Base-by-base conservation (phyloP, 2,888 invertebrate species). In the Choreutis nemorana region DNA sequence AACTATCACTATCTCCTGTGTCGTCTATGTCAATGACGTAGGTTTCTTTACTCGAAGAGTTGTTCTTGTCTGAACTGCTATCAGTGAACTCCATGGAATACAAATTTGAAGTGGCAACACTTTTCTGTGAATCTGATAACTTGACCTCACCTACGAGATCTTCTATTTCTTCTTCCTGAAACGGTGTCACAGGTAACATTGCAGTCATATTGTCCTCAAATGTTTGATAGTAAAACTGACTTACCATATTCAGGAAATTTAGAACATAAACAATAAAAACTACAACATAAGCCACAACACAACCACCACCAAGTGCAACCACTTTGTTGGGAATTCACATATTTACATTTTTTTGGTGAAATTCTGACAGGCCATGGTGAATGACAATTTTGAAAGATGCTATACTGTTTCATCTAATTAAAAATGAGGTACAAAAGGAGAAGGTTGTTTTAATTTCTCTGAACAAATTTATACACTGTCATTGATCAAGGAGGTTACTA, bases 291-390 rank as follows among this genome's bases (percentile, higher is more conserved):
- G 41, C 36, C 39, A 42, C 34, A 39, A 48, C 56, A 50, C 53
- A 57, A 51, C 58, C 57, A 60, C 56, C 31, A 35, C 37, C 42
- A 42, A 48, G 43, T 36, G 50, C 50, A 50, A 48, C 45, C 35
- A 49, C 4, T 18, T 18, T 26, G 2, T 59, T n/a, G n/a, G n/a
- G n/a, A n/a, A n/a, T n/a, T n/a, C n/a, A 57, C 28, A 50, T 65
- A 57, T 66, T 67, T 62, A 60, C 46, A 60, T 63, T 65, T 63
- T 63, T 66, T 65, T 55, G 56, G 55, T 66, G 53, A 48, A 50
- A 61, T 66, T 70, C 61, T 72, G 75, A 72, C 70, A 59, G 55
- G 59, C 56, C 62, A 63, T 71, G n/a, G n/a, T n/a, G n/a, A n/a
- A n/a, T n/a, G 70, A 62, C 65, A 61, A 50, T 47, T 57, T 57